These are phyloP conservation scores for Drosophila arizonae DNA, from an alignment of 1,140 invertebrate genomes.

Conservation along the genomic window DNA sequence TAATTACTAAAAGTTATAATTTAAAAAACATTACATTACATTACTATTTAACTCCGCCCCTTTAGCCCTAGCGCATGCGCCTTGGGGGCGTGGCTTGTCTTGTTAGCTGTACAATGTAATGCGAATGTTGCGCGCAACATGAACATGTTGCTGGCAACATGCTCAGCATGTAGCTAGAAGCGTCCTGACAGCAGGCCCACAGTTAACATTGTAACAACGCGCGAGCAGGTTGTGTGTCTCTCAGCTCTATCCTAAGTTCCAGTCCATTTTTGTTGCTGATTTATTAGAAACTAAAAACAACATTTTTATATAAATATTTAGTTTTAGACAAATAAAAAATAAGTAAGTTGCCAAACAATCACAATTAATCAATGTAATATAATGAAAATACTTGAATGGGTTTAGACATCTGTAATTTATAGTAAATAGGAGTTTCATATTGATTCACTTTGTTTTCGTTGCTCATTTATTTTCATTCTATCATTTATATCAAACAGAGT, in stretches of 20 bases:
- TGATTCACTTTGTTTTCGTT: too few species aligned
- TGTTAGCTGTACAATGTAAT: slow-evolving; percentile 35
- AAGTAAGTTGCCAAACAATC: slow-evolving; percentile 29
- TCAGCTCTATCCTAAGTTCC: slow-evolving; percentile 45
- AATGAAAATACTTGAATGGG: neutral
- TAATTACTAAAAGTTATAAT: too few species aligned
- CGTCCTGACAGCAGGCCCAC: slow-evolving; percentile 12
- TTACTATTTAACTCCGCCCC: slow-evolving; percentile 17
- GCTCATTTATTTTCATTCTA: too few species aligned
- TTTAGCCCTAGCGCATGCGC: slow-evolving; percentile 10
- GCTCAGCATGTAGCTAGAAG: neutral
- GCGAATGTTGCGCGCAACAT: slow-evolving; percentile 47
- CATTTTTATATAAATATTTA: slow-evolving; percentile 9
- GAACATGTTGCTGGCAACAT: slow-evolving; percentile 61
- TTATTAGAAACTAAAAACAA: slow-evolving; percentile 37
- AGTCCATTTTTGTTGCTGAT: slow-evolving; percentile 50
- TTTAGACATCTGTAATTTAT: neutral
- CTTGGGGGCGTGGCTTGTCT: slow-evolving; percentile 28
- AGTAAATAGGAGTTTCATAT: too few species aligned
- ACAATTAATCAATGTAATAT: neutral
- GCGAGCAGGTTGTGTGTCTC: slow-evolving; percentile 54
- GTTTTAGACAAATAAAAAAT: slow-evolving; percentile 10
- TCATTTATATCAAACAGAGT: too few species aligned
- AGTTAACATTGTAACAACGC: slow-evolving; percentile 47
- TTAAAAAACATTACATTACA: neutral